Evolutionary conservation across 2,113 vertebrate species (phyloP).

Genomic region (Acrocephalus kingi): DNA sequence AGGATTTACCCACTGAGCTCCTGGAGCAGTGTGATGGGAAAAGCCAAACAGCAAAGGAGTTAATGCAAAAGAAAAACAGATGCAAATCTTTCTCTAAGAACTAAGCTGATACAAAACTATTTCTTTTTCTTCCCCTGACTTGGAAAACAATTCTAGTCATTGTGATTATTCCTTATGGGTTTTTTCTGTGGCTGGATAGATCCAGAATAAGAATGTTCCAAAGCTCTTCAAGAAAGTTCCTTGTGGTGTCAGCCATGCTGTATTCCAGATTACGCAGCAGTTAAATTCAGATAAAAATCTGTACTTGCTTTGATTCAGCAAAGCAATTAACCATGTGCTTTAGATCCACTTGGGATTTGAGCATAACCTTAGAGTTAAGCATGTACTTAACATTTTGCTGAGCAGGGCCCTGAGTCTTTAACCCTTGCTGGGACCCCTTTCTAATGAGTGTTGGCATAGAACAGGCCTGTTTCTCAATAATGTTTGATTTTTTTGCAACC

Average conservation of each 20-base stretch:
- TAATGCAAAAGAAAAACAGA: not conserved
- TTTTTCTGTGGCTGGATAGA: not conserved
- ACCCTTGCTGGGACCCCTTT: conserved; percentile 47
- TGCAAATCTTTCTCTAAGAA: not conserved
- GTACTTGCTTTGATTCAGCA: conserved; percentile 54
- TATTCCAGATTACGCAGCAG: conserved; percentile 15
- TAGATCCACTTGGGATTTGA: conserved; percentile 60
- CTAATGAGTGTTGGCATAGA: conserved; percentile 21
- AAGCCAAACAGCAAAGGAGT: not conserved
- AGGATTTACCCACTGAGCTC: not conserved
- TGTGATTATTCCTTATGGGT: not conserved
- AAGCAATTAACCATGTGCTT: conserved; percentile 59
- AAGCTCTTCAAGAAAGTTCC: not conserved
- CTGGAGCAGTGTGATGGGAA: not conserved
- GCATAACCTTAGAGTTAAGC: conserved; percentile 62
- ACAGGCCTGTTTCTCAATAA: conserved; percentile 35
- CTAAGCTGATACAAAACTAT: not conserved
- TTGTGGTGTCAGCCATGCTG: not conserved
- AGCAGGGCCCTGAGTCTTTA: conserved; percentile 49
- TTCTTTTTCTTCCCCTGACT: not conserved
- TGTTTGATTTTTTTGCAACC: conserved; percentile 40
- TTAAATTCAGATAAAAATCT: conserved; percentile 59
- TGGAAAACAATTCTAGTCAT: not conserved
- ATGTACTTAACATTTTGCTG: conserved; percentile 63
- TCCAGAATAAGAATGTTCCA: not conserved